Evolutionary conservation across 1,140 invertebrate species (phyloP).

Genomic region (Leptinotarsa lineolata): DNA sequence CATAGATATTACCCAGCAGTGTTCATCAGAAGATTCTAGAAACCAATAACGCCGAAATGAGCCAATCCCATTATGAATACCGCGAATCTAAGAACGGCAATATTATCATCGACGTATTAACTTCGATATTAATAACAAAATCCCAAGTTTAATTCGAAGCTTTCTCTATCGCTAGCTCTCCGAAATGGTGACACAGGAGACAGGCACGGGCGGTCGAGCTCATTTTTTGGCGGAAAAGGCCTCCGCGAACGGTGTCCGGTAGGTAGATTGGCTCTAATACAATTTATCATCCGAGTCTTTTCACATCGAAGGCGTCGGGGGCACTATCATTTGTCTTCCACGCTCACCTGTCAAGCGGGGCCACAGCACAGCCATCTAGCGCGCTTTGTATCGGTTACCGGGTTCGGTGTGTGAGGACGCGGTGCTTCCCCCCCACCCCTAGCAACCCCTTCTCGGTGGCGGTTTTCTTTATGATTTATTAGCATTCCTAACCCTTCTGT

Average conservation of each 20-base stretch:
- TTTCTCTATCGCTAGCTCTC: no score
- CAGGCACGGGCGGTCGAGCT: slow-evolving; percentile 24
- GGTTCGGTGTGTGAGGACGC: not conserved
- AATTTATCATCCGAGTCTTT: slow-evolving; percentile 49
- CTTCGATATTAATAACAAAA: no score
- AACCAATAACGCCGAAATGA: no score
- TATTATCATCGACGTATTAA: no score
- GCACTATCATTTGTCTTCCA: slow-evolving; percentile 47
- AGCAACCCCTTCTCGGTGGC: slow-evolving; percentile 17
- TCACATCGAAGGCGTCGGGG: slow-evolving; percentile 41
- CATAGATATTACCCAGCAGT: no score
- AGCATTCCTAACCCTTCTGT: slow-evolving; percentile 47
- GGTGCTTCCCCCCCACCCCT: slow-evolving; percentile 23
- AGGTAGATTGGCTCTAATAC: slow-evolving; percentile 41
- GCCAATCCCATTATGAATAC: no score
- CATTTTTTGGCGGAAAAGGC: slow-evolving; percentile 10
- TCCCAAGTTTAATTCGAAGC: no score
- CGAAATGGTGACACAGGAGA: slow-evolving; percentile 14
- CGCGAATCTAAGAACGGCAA: no score
- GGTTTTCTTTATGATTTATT: slow-evolving; percentile 48
- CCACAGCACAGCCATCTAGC: slow-evolving; percentile 28
- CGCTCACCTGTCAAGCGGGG: slow-evolving; percentile 45
- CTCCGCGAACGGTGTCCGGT: slow-evolving; percentile 36
- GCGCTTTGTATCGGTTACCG: slow-evolving; percentile 49
- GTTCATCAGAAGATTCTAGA: no score